These are phyloP conservation scores for Rallus crepitans DNA, from an alignment of 2,797 vertebrate species.

Conservation along the genomic window DNA sequence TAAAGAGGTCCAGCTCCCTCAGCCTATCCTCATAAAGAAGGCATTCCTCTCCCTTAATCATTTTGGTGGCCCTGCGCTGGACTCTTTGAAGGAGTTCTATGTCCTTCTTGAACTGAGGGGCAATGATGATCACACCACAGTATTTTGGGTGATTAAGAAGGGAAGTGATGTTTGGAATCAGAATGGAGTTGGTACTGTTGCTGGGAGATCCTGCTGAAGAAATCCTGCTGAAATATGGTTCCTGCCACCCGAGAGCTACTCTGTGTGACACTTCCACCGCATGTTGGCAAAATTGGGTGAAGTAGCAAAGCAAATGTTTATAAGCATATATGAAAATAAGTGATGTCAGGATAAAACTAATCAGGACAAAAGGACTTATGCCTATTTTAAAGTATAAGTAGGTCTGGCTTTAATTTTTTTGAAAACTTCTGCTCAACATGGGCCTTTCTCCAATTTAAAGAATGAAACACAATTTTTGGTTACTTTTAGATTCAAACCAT, in stretches of 20 bases:
- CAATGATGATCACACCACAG: background rate
- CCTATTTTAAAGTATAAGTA: background rate
- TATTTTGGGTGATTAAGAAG: background rate
- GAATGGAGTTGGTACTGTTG: background rate
- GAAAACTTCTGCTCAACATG: background rate
- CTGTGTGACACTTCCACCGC: background rate
- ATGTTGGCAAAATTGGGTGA: background rate
- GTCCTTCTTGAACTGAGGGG: too few relatives aligned
- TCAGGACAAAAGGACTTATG: background rate
- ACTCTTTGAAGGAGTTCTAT: too few relatives aligned
- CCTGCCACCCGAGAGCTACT: background rate
- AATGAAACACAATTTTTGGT: slow-evolving; percentile 19
- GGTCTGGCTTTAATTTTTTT: slow-evolving; percentile 22
- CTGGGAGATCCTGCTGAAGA: background rate
- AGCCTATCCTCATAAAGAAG: too few relatives aligned
- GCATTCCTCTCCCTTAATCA: too few relatives aligned
- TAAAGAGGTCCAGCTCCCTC: too few relatives aligned
- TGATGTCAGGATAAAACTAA: background rate
- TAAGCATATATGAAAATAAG: background rate
- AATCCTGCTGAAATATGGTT: accelerated
- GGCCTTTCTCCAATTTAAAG: slow-evolving; percentile 7
- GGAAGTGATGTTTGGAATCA: background rate
- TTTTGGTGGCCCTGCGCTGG: too few relatives aligned
- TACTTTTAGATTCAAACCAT: slow-evolving; percentile 40
- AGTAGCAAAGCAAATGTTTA: background rate